These are phyloP conservation scores for Mola mola DNA, from an alignment of 2,113 vertebrate genomes.

Conservation along the genomic window DNA sequence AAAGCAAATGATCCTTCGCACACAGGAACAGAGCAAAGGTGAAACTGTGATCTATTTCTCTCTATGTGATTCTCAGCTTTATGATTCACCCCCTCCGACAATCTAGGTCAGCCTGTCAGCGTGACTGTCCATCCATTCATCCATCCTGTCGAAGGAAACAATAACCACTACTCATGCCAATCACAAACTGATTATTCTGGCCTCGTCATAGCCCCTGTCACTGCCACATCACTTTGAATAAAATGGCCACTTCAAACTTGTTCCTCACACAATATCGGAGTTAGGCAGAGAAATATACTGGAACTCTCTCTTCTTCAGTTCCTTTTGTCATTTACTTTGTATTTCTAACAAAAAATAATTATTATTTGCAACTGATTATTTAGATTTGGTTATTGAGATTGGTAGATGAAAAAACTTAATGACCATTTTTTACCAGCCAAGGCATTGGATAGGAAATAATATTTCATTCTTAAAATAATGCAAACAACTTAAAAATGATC, in stretches of 20 bases:
- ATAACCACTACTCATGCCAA: constrained; percentile 35
- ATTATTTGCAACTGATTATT: too few relatives aligned
- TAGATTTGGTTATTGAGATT: too few relatives aligned
- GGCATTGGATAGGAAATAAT: too few relatives aligned
- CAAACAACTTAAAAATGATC: too few relatives aligned
- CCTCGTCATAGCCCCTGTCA: constrained; percentile 23
- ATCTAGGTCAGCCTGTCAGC: constrained; percentile 25
- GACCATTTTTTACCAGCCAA: too few relatives aligned
- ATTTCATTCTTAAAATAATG: too few relatives aligned
- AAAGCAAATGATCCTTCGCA: constrained; percentile 35
- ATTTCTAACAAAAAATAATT: too few relatives aligned
- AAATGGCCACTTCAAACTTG: constrained; percentile 6
- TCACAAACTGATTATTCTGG: constrained; percentile 30
- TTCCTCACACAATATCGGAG: too few relatives aligned
- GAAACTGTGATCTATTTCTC: constrained; percentile 8
- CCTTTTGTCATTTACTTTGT: too few relatives aligned
- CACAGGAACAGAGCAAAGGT: constrained; percentile 33
- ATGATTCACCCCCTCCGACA: not conserved
- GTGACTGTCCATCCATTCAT: constrained; percentile 11
- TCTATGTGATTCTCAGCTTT: not conserved
- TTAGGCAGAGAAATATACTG: not conserved
- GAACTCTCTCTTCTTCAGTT: too few relatives aligned
- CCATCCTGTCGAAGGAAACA: not conserved
- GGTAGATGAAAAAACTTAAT: too few relatives aligned
- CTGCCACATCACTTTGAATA: constrained; percentile 21